Evolutionary conservation across 2,888 invertebrate genomes (phyloP), one percentile per base, ranked within the genome.

Genomic region (Scaptomyza flava): DNA sequence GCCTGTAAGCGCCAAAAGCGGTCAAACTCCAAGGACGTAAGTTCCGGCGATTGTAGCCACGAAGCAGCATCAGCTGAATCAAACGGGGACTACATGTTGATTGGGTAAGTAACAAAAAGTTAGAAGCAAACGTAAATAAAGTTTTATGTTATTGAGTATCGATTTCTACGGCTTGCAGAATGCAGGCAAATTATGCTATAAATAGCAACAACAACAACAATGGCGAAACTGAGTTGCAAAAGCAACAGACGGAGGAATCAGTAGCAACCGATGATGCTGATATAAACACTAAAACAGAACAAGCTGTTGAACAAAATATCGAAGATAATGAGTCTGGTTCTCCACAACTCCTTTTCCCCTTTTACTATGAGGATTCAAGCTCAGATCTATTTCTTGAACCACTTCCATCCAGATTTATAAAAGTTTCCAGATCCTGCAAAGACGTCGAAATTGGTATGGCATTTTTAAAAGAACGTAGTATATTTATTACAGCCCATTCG

Each of bases 1-100:
- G 61, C 73, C 14, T 62, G 74, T 54, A 89, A 89, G 45, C 77
- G 89, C 20, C 79, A 60, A 11, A 75, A 76, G 31, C 68, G 74
- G 3, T 59, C 65, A 33, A 60, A 54, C 41, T 54, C 63, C 27
- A 33, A 60, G 6, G 67, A 66, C 6, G 57, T 65, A 17, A 43
- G 30, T 42, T 54, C 45, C 36, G 42, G 8, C 14, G 60, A 51
- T 36, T 17, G 42, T 54, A 43, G 23, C 20, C 36, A 31, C 42
- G 58, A 61, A 54, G 34, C 38, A 20, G 47, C 20, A 11, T 4
- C 17, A 17, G 61, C 34, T 42, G 61, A 36, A 8, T 43, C 43
- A 9, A 38, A 53, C 23, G 14, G 38, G 38, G 36, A 54, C 2
- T 14, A 17, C 12, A 36, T 30, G n/a, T 30, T 68, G 23, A 17